Evolutionary conservation across 1,140 invertebrate genomes (phyloP).

Genomic region (Oscheius sp.): DNA sequence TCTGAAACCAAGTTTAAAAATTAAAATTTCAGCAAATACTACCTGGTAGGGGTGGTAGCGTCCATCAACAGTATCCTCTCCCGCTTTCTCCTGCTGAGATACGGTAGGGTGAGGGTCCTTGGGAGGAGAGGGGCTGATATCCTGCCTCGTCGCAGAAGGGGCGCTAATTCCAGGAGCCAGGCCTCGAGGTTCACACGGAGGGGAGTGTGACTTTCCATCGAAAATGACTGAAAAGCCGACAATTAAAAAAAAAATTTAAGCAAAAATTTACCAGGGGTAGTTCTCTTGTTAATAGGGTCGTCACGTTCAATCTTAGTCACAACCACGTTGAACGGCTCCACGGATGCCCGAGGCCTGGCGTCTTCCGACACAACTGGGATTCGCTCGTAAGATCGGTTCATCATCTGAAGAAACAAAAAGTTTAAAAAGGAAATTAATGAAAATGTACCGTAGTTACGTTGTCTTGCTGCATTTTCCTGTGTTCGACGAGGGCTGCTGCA

Average conservation of each 20-base stretch:
- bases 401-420: background rate
- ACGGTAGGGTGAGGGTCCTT: slow-evolving; percentile 17
- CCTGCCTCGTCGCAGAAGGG: background rate
- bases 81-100: background rate
- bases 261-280: background rate
- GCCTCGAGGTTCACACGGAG: background rate
- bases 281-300: background rate
- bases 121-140: slow-evolving; percentile 9
- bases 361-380: background rate
- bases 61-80: background rate
- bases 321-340: slow-evolving; percentile 28
- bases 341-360: slow-evolving; percentile 25
- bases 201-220: background rate
- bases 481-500: slow-evolving; percentile 24
- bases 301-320: slow-evolving; percentile 1
- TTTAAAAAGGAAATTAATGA: background rate
- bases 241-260: too few relatives aligned
- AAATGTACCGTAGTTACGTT: background rate
- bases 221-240: background rate
- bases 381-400: slow-evolving; percentile 7
- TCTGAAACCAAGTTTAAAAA: too few relatives aligned
- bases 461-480: slow-evolving; percentile 30
- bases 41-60: too few relatives aligned
- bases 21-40: too few relatives aligned
- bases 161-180: background rate